Conservation (phyloP, 1,140 invertebrate genomes). For the Helicoverpa zea region DNA sequence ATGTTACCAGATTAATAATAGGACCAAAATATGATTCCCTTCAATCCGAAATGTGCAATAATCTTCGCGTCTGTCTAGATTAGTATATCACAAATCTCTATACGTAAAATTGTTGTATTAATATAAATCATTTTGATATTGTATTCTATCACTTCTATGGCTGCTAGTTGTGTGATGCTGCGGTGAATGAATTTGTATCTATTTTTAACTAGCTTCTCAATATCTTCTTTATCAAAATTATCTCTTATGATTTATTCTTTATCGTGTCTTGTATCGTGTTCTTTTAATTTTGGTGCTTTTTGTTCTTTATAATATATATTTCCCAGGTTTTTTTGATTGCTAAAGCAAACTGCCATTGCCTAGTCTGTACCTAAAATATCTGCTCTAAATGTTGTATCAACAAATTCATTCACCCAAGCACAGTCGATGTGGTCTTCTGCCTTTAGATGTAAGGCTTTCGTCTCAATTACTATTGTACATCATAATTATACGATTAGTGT, state of each 20-base stretch:
- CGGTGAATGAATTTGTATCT: conserved; percentile 38
- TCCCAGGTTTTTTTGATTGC: not conserved
- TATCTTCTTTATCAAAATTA: not conserved
- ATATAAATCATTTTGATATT: conserved; percentile 49
- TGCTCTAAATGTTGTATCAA: not conserved
- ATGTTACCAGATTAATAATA: conserved; percentile 36
- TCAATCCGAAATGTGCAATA: conserved; percentile 23
- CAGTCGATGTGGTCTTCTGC: conserved; percentile 53
- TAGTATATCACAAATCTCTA: conserved; percentile 49
- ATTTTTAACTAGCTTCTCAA: not conserved
- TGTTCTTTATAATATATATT: not conserved
- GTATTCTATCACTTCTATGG: conserved; percentile 49
- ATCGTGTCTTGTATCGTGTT: not conserved
- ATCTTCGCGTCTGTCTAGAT: conserved; percentile 34
- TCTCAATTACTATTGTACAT: conserved; percentile 71
- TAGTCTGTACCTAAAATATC: not conserved
- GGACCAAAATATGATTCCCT: conserved; percentile 38
- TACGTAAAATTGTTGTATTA: conserved; percentile 50
- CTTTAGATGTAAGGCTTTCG: conserved; percentile 63
- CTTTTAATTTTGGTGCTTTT: not conserved
- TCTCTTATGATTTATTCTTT: not conserved
- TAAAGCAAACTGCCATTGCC: not conserved
- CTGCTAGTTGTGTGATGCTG: conserved; percentile 48
- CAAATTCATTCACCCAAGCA: conserved; percentile 40
- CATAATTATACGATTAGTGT: conserved; percentile 68